Evolutionary conservation across 2,113 vertebrate genomes (phyloP).

Genomic region (Anser cygnoides): DNA sequence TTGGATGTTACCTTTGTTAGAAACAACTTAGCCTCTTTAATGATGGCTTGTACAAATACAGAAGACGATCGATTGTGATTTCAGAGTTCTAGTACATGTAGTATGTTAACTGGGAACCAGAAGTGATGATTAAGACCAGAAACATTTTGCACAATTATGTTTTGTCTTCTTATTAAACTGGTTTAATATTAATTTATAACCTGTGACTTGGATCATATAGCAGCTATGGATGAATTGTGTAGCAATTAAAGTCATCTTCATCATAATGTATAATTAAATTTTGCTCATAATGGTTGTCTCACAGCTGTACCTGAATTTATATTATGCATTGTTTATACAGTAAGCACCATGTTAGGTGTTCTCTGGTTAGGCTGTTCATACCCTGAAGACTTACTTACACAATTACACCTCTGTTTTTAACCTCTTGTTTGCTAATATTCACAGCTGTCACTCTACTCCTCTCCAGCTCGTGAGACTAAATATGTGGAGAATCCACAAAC

Average conservation of each 20-base stretch:
- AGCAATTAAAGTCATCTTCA: conserved; percentile 46
- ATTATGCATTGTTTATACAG: conserved; percentile 35
- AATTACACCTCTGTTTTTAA: conserved; percentile 47
- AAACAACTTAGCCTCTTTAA: conserved; percentile 8
- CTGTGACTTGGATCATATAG: conserved; percentile 43
- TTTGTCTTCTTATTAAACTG: conserved; percentile 34
- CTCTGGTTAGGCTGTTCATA: background rate
- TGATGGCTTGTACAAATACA: conserved; percentile 14
- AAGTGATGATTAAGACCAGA: conserved; percentile 43
- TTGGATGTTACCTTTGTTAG: background rate
- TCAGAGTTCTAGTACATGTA: conserved; percentile 4
- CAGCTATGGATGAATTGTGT: conserved; percentile 29
- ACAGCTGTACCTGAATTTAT: conserved; percentile 17
- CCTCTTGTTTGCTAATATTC: conserved; percentile 60
- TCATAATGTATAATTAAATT: conserved; percentile 49
- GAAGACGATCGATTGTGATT: conserved; percentile 37
- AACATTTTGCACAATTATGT: conserved; percentile 25
- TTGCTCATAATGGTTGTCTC: conserved; percentile 40
- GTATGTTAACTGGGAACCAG: conserved; percentile 16
- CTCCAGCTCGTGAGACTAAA: conserved; percentile 74
- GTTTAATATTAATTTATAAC: conserved; percentile 53
- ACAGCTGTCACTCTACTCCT: conserved; percentile 91
- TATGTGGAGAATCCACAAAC: conserved; percentile 77
- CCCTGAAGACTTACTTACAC: conserved; percentile 39
- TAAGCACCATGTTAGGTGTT: background rate